Evolutionary conservation across 1,140 invertebrate genomes (phyloP), one percentile per base, ranked within the genome.

Genomic region (Cheumatopsyche charites): DNA sequence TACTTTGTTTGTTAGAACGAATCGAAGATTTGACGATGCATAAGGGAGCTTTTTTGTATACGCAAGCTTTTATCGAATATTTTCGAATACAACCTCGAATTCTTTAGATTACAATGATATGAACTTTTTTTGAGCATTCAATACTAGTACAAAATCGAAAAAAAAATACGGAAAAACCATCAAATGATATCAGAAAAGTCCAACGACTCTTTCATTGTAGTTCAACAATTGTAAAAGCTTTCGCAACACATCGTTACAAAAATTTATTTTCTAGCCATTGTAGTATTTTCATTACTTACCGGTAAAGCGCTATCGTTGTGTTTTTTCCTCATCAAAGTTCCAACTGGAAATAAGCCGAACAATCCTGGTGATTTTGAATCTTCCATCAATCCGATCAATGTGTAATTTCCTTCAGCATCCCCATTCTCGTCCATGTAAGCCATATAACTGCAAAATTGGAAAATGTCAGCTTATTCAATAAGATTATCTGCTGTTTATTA

Each of bases 401-500:
- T 97, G 83, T 98, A 98, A 87, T 98, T 98, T 13, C 96, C 97
- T 78, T 95, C 93, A 0, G 97, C 95, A 79, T 98, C 96, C 0
- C 95, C 96, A 78, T 95, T 94, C 75, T 94, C 90, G 79, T 98
- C 95, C 87, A 98, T 96, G 76, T 94, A 91, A 1, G 95, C 92
- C 82, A 91, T 90, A 81, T 95, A 97, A 41, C 92, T 94, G 78
- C 25, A 74, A 62, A 36, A 36, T 4, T 19, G 13, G 47, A 49
- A 49, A 15, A 49, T n/a, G n/a, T n/a, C n/a, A n/a, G n/a, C n/a
- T n/a, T n/a, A n/a, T n/a, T n/a, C n/a, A n/a, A n/a, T n/a, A n/a
- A n/a, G n/a, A n/a, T n/a, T n/a, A n/a, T n/a, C n/a, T n/a, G n/a
- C n/a, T n/a, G n/a, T n/a, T n/a, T n/a, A n/a, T n/a, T n/a, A n/a